Evolutionary conservation across 2,888 invertebrate species (phyloP).

Genomic region (Eledone cirrhosa): DNA sequence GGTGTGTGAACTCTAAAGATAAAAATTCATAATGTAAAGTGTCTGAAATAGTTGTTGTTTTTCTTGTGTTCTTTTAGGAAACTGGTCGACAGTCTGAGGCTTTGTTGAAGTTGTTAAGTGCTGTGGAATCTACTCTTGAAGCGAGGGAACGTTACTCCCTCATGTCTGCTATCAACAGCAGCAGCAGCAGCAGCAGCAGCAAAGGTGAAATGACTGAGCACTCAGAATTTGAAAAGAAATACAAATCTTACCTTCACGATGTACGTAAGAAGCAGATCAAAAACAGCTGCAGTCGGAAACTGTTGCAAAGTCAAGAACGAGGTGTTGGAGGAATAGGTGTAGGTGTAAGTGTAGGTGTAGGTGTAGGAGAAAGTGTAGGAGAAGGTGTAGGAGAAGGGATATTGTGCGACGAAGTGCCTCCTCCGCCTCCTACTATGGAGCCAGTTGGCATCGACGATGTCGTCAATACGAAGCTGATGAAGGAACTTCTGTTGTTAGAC

Average conservation of each 20-base stretch:
- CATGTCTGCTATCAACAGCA: no score
- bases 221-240: background rate
- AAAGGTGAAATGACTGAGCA: no score
- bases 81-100: background rate
- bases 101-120: background rate
- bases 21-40: no score
- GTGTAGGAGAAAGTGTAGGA: no score
- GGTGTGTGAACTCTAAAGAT: no score
- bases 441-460: conserved; percentile 8
- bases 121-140: background rate
- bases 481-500: conserved; percentile 11
- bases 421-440: background rate
- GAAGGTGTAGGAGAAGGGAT: no score
- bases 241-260: background rate
- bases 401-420: background rate
- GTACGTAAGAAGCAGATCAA: background rate
- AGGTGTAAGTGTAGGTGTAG: no score
- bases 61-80: conserved; percentile 10
- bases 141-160: background rate
- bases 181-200: no score
- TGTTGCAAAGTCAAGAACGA: background rate
- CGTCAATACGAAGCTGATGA: conserved; percentile 26
- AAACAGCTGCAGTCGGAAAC: background rate
- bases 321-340: no score
- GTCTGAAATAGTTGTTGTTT: no score